Percentiles rank a stretch among this genome's conserved stretches.
phyloP scores from a whole-genome alignment of 2,888 invertebrate species.

The Polymixis flavicincta region DNA sequence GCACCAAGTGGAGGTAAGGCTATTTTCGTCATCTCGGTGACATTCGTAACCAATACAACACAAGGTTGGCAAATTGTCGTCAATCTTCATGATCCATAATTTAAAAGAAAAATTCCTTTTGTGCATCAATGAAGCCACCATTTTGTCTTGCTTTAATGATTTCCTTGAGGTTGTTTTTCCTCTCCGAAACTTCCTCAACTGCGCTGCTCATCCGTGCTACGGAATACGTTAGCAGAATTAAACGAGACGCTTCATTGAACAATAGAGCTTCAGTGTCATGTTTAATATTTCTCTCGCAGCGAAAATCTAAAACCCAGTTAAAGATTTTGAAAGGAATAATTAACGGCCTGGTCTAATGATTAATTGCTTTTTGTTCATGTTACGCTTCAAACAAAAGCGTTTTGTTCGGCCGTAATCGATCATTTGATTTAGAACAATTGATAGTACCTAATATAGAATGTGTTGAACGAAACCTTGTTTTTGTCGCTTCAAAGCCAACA shows the following conservation, averaged over 20 bases:
- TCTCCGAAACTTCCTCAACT: slow-evolving; percentile 46
- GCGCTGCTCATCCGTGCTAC: slow-evolving; percentile 49
- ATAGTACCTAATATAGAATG: slow-evolving; percentile 76
- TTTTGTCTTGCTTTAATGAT: slow-evolving; percentile 65
- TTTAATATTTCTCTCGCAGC: slow-evolving; percentile 47
- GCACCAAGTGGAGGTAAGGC: slow-evolving; percentile 34
- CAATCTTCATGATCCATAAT: slow-evolving; percentile 66
- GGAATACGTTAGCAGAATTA: slow-evolving; percentile 53
- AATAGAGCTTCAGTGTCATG: slow-evolving; percentile 34
- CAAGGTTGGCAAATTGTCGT: slow-evolving; percentile 70
- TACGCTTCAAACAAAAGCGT: slow-evolving; percentile 50
- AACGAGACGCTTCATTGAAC: slow-evolving; percentile 54
- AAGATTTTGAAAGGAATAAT: slow-evolving; percentile 54
- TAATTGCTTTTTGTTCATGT: slow-evolving; percentile 56
- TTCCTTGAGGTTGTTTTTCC: slow-evolving; percentile 65
- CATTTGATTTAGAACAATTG: slow-evolving; percentile 75
- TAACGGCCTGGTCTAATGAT: slow-evolving; percentile 46
- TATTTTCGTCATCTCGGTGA: slow-evolving; percentile 63
- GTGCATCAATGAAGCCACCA: slow-evolving; percentile 54
- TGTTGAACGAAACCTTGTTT: slow-evolving; percentile 76
- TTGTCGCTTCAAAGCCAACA: slow-evolving; percentile 73
- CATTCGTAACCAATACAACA: slow-evolving; percentile 65
- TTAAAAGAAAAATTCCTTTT: slow-evolving; percentile 64
- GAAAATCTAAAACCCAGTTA: slow-evolving; percentile 50
- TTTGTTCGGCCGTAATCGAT: slow-evolving; percentile 52